Evolutionary conservation across 64 coral and sea anemone species (phyloP).

Genomic region (Catalaphyllia jardinei): DNA sequence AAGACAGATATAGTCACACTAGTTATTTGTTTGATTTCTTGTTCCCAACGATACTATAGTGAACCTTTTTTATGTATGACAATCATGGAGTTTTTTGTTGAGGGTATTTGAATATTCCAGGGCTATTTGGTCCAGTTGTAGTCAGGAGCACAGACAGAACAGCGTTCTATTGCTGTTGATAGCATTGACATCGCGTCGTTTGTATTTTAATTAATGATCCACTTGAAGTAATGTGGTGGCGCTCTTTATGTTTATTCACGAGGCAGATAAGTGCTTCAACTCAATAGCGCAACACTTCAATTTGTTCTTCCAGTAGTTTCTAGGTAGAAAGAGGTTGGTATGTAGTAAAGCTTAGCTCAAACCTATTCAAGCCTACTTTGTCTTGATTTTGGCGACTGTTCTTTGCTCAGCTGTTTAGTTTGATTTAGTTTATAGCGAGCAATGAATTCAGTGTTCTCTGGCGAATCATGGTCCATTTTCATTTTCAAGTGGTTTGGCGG

Average conservation of each 20-base stretch:
- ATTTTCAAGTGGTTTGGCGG: neutral
- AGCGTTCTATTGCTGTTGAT: neutral
- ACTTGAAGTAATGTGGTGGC: neutral
- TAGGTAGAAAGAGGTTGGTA: neutral
- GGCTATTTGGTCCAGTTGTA: neutral
- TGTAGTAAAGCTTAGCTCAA: neutral
- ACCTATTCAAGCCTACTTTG: neutral
- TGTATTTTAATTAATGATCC: conserved; percentile 37
- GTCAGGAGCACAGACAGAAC: neutral
- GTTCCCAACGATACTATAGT: neutral
- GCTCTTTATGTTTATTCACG: conserved; percentile 22
- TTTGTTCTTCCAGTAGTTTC: neutral
- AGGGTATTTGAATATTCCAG: neutral
- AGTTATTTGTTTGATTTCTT: neutral
- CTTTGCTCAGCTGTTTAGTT: neutral
- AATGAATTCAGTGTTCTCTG: no score
- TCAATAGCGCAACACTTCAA: neutral
- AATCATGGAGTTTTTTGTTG: no score
- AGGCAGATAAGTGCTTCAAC: conserved; percentile 3
- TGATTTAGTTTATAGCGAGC: no score
- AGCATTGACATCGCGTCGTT: conserved; percentile 19
- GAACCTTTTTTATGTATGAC: neutral
- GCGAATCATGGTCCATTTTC: neutral
- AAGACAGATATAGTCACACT: neutral
- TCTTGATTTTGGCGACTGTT: neutral